Evolutionary conservation across 2,113 vertebrate genomes (phyloP).

Genomic region (Actenoides hombroni): DNA sequence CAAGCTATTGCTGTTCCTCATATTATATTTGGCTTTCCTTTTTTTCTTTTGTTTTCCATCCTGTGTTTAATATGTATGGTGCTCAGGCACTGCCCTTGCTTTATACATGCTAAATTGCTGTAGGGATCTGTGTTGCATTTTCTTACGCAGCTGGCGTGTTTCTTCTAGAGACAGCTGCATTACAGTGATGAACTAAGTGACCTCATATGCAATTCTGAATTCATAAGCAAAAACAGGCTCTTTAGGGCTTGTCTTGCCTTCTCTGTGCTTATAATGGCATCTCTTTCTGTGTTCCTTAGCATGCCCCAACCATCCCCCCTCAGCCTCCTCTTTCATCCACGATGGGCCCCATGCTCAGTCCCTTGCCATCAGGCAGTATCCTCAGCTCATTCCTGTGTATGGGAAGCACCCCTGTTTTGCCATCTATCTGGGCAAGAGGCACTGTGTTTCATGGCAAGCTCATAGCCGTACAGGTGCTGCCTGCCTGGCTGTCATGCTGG

Average conservation of each 20-base stretch:
- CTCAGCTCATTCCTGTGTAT: not conserved
- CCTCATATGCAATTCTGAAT: not conserved
- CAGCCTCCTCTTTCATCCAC: not conserved
- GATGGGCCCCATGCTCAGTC: not conserved
- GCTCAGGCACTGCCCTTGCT: not conserved
- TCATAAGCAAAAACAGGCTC: not conserved
- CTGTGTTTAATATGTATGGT: not conserved
- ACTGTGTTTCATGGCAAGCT: not conserved
- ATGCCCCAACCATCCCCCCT: not conserved
- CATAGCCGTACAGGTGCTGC: accelerated
- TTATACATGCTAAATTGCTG: not conserved
- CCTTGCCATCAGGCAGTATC: not conserved
- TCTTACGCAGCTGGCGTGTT: not conserved
- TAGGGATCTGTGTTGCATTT: not conserved
- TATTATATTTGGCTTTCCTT: not conserved
- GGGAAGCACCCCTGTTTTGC: not conserved
- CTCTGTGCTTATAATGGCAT: not conserved
- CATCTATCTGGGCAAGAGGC: not conserved
- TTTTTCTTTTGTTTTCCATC: not conserved
- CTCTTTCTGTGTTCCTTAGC: not conserved
- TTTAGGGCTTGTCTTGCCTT: not conserved
- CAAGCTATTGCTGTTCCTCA: not conserved
- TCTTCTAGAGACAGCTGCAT: not conserved
- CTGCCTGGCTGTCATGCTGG: not conserved
- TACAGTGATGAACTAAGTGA: not conserved